Evolutionary conservation across 2,113 vertebrate genomes (phyloP), one percentile per base, ranked within the genome.

Genomic region (Elanus axillaris): DNA sequence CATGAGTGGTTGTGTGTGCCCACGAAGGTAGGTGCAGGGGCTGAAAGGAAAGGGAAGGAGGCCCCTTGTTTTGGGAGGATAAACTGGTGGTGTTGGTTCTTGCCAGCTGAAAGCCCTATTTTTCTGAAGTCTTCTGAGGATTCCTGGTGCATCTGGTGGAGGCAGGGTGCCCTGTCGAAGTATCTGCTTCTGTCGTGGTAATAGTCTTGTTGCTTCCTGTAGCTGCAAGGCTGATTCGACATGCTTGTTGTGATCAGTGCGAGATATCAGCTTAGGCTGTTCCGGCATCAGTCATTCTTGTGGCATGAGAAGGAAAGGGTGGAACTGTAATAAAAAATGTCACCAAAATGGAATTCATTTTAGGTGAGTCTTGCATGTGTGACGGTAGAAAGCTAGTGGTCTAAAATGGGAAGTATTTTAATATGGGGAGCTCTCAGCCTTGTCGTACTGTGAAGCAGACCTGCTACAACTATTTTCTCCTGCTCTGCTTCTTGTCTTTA

Each of bases 391-490:
- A 95, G 69, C 34, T 62, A 64, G 42, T 66, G 59, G 78, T 86
- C 75, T 92, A 56, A 95, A 83, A 80, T 40, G 72, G 88, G 66
- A 95, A 71, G 31, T 90, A 63, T 80, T 92, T 95, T 77, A 83
- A 23, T 36, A 25, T 1, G 3, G 50, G 59, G 50, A 92, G 47
- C 75, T 95, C 75, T 86, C 29, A 88, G 50, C 59, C 52, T 14
- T 55, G 73, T 19, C 1, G 0, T 71, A 25, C 50, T 48, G 63
- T 66, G 72, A 73, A 53, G 59, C 71, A 88, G 53, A 79, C 82
- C 67, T 90, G 40, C 67, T 92, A 53, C 50, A 60, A 13, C 62
- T 86, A 2, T 82, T 79, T 82, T 62, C 26, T 50, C 23, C 67
- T 72, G 64, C 45, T 90, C 82, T 86, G 82, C 64, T 95, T 74